Conservation (phyloP, 1,140 invertebrate species). For the Drosophila lacteicornis region DNA sequence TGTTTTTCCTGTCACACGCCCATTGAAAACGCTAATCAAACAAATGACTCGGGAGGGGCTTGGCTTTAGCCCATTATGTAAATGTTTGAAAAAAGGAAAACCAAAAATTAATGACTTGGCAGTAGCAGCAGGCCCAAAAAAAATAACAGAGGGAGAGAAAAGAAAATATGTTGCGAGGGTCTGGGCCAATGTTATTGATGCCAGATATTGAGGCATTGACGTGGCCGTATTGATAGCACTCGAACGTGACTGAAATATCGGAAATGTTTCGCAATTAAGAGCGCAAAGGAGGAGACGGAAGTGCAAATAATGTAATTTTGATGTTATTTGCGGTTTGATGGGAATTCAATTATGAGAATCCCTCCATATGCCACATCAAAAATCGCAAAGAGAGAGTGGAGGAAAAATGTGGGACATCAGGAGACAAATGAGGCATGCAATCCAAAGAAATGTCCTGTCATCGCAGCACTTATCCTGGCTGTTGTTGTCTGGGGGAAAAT, state of each 20-base stretch:
- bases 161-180: constrained; percentile 24
- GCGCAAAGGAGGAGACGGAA: not conserved
- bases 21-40: constrained; percentile 49
- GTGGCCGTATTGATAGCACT: constrained; percentile 66
- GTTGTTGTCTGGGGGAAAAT: constrained; percentile 9
- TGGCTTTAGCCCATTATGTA: constrained; percentile 29
- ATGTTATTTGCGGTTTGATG: constrained; percentile 55
- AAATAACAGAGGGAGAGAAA: constrained; percentile 5
- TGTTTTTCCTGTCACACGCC: constrained; percentile 36
- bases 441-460: constrained; percentile 53
- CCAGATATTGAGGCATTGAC: constrained; percentile 56
- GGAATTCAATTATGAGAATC: constrained; percentile 65
- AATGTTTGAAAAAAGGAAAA: constrained; percentile 27
- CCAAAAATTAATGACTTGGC: constrained; percentile 77
- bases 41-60: constrained; percentile 34
- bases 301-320: constrained; percentile 73
- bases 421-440: constrained; percentile 42
- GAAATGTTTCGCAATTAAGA: constrained; percentile 60
- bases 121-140: not conserved
- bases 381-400: not conserved
- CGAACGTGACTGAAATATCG: constrained; percentile 77
- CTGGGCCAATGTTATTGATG: constrained; percentile 19
- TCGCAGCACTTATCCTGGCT: constrained; percentile 37
- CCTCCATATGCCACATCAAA: constrained; percentile 27
- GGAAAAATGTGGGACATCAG: constrained; percentile 17